Conservation (phyloP, 2,888 invertebrate species). For the Chorisops tibialis region DNA sequence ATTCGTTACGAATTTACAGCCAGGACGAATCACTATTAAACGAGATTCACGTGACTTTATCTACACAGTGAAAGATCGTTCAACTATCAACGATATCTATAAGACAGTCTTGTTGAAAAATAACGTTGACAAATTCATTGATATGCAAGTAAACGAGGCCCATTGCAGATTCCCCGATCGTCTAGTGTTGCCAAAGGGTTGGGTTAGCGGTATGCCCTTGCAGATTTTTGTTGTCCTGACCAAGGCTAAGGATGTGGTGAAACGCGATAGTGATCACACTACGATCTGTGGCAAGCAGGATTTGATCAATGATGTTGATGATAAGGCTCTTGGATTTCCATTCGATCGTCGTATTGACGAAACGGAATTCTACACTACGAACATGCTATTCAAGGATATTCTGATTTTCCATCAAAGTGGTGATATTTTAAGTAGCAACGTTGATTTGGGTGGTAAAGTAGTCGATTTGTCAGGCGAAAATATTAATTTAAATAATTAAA, state of each 20-base stretch:
- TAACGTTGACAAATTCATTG: slow-evolving; percentile 52
- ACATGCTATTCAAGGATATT: slow-evolving; percentile 59
- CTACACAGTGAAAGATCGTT: slow-evolving; percentile 59
- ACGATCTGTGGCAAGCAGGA: slow-evolving; percentile 35
- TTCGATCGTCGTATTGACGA: slow-evolving; percentile 55
- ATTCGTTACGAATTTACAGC: slow-evolving; percentile 51
- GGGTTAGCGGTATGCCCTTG: slow-evolving; percentile 60
- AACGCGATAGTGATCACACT: slow-evolving; percentile 20
- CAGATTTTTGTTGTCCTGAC: slow-evolving; percentile 59
- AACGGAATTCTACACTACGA: slow-evolving; percentile 51
- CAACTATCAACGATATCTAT: slow-evolving; percentile 51
- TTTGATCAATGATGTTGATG: slow-evolving; percentile 50
- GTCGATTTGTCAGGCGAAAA: too few relatives aligned
- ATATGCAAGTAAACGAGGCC: slow-evolving; percentile 52
- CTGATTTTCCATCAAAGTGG: slow-evolving; percentile 51
- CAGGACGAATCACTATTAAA: slow-evolving; percentile 38
- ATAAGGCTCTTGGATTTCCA: slow-evolving; percentile 53
- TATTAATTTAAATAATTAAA: too few relatives aligned
- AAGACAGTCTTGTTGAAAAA: slow-evolving; percentile 53
- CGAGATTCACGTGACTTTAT: slow-evolving; percentile 43
- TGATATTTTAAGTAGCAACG: too few relatives aligned
- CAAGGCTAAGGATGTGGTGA: slow-evolving; percentile 21
- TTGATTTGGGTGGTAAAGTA: too few relatives aligned
- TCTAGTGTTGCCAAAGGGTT: slow-evolving; percentile 63
- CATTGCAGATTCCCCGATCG: slow-evolving; percentile 62